Percentiles rank a stretch among this genome's conserved stretches.
Evolutionary conservation across 2,113 vertebrate species (phyloP).

Genomic region (Pteropus alecto): DNA sequence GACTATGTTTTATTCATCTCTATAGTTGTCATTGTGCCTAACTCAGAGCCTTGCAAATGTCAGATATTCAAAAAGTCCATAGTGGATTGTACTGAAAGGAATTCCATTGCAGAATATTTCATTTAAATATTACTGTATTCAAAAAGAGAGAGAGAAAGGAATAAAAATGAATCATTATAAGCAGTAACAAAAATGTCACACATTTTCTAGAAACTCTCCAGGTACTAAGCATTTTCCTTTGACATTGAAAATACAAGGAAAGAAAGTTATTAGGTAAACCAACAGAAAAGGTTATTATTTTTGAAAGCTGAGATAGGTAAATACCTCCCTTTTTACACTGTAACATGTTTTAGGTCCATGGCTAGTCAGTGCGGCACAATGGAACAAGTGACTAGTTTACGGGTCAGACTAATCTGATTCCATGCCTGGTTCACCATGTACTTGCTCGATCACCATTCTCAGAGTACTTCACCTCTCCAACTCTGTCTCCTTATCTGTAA

Average conservation of each 20-base stretch:
- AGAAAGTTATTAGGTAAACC: neutral
- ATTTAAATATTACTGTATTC: neutral
- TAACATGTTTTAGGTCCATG: neutral
- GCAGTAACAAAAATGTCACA: neutral
- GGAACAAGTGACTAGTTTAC: neutral
- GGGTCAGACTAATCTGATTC: neutral
- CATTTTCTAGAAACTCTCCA: neutral
- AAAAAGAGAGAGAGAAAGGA: neutral
- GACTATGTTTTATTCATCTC: neutral
- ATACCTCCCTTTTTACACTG: neutral
- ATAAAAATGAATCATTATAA: neutral
- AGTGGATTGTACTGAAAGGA: neutral
- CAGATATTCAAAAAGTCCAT: neutral
- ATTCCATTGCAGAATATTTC: neutral
- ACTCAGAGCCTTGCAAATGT: neutral
- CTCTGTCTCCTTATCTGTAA: neutral
- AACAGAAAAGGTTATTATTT: neutral
- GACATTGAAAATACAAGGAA: neutral
- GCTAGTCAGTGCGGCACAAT: neutral
- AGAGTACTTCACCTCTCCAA: neutral
- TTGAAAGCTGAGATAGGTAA: neutral
- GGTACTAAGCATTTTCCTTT: neutral
- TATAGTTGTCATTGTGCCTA: neutral
- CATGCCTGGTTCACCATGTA: neutral
- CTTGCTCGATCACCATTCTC: too few species aligned